Evolutionary conservation across 2,113 vertebrate species (phyloP), one percentile per base, ranked within the genome.

Genomic region (Barbus barbus): DNA sequence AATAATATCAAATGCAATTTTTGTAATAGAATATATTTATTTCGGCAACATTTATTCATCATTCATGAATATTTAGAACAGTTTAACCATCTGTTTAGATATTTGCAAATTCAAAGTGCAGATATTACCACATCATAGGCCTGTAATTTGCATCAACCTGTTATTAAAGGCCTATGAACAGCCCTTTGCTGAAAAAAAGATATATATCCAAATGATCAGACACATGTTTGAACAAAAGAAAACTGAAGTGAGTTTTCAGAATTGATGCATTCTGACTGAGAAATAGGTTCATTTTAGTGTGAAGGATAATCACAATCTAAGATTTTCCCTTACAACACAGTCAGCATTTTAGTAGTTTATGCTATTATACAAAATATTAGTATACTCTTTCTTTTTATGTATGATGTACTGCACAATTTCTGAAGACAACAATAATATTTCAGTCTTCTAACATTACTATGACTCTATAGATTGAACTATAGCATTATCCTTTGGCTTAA

Each of bases 61-160:
- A 69, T 38, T 38, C 67, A n/a, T 13, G 9, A 36, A 38, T 41
- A 65, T 18, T 65, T 31, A 31, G 9, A 36, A n/a, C 5, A 69
- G n/a, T 11, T 5, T 6, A 22, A 22, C 33, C 33, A 38, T n/a
- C 33, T 69, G 65, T 4, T 69, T 71, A 71, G 36, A 71, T 36
- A 69, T 69, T 11, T 38, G 33, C 65, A 38, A 22, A 69, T 9
- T 36, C 65, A 69, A 69, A 22, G 18, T 4, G 18, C 65, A 69
- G 18, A 69, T 60, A 60, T 63, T 41, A n/a, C 67, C 20, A 71
- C 33, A 71, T 71, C 20, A 3, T 9, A 67, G 7, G 16, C 31
- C 63, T 67, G 63, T 67, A 67, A 69, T 69, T 69, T 69, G 18
- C 9, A 69, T 69, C 33, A n/a, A 38, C 33, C 38, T 41, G 67